phyloP scores from a whole-genome alignment of 2,797 vertebrate genomes.

The Danio kyathit region DNA sequence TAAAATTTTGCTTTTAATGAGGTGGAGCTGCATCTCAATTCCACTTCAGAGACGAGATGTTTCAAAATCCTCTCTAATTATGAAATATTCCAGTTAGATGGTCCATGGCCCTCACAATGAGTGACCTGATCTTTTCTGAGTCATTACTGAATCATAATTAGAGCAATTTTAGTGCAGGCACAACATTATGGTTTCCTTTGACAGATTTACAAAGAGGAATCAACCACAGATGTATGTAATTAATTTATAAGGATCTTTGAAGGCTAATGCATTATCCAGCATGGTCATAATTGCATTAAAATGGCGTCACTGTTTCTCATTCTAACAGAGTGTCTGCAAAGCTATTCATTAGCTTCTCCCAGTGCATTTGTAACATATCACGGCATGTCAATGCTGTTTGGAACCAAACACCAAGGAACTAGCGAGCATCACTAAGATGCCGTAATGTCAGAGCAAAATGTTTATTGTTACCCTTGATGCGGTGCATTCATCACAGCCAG shows the following conservation, averaged over 20 bases:
- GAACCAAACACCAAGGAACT: constrained; percentile 11
- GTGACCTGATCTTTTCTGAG: constrained; percentile 67
- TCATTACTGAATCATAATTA: constrained; percentile 71
- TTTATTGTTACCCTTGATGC: constrained; percentile 55
- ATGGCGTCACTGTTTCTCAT: constrained; percentile 30
- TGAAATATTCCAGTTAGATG: constrained; percentile 70
- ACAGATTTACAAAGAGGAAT: constrained; percentile 39
- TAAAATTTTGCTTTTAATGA: constrained; percentile 55
- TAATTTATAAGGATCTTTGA: constrained; percentile 45
- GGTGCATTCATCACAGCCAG: constrained; percentile 47
- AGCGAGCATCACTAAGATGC: constrained; percentile 19
- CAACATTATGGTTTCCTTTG: constrained; percentile 43
- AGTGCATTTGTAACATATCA: constrained; percentile 35
- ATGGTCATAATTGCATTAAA: constrained; percentile 45
- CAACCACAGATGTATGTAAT: constrained; percentile 28
- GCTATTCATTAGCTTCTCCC: constrained; percentile 16
- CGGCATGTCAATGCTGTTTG: constrained; percentile 23
- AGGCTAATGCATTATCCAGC: constrained; percentile 35
- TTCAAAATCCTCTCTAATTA: constrained; percentile 66
- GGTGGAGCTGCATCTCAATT: constrained; percentile 34
- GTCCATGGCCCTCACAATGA: constrained; percentile 67
- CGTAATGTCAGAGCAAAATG: constrained; percentile 47
- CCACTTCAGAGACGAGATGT: constrained; percentile 15
- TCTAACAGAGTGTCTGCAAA: constrained; percentile 14
- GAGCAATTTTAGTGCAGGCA: constrained; percentile 62